Percentiles rank a stretch among this genome's conserved stretches.
Evolutionary conservation across 2,113 vertebrate species (phyloP).

Genomic region (Petrocephalus zakoni): DNA sequence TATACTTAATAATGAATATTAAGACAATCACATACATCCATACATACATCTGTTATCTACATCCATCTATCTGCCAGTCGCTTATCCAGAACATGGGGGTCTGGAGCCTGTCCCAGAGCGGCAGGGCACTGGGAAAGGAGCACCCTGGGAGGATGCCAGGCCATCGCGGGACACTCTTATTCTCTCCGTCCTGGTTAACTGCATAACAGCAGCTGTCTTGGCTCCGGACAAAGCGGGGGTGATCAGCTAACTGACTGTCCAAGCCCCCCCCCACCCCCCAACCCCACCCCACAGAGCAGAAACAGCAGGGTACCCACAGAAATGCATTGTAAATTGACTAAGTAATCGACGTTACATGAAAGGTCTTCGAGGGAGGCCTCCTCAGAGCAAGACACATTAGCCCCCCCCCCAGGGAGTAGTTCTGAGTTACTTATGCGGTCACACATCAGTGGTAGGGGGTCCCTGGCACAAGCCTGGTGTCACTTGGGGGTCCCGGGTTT

Average conservation of each 20-base stretch:
- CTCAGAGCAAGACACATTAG: background rate
- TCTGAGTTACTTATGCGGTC: background rate
- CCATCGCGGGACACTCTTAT: background rate
- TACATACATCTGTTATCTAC: background rate
- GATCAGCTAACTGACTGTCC: background rate
- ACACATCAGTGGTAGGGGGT: background rate
- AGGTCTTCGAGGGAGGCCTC: background rate
- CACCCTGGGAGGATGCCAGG: background rate
- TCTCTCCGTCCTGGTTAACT: conserved; percentile 1
- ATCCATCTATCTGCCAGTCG: background rate
- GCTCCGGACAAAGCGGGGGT: background rate
- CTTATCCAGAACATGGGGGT: background rate
- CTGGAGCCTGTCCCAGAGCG: background rate
- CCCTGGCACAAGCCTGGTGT: background rate
- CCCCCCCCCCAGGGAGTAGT: background rate
- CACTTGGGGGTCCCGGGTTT: background rate
- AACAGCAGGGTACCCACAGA: background rate
- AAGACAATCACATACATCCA: background rate
- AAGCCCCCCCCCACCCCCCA: too few relatives aligned
- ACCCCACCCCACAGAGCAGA: background rate
- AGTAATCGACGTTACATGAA: background rate
- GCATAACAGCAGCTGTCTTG: background rate
- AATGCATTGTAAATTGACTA: background rate
- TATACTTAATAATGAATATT: background rate
- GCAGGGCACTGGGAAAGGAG: background rate